These are phyloP conservation scores for Apus apus DNA, from an alignment of 2,113 vertebrate species.

Conservation along the genomic window DNA sequence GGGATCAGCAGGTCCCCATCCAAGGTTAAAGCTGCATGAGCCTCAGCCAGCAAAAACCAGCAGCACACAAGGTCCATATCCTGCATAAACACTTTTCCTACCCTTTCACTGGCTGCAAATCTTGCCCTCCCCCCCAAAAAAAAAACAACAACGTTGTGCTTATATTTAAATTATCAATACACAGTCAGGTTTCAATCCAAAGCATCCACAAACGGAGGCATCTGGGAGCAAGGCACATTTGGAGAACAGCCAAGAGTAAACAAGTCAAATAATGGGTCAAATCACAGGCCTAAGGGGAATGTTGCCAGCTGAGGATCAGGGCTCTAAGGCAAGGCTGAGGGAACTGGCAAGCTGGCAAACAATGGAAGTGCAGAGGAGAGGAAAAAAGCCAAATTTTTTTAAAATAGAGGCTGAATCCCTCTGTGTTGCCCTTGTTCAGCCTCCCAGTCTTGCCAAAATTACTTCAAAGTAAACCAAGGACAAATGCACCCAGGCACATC, in stretches of 20 bases:
- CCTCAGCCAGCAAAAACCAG: rapidly evolving
- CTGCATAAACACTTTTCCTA: background rate
- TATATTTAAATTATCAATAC: rapidly evolving
- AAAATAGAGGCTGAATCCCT: background rate
- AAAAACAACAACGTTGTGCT: background rate
- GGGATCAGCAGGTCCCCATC: background rate
- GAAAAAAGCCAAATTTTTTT: background rate
- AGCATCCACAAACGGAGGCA: background rate
- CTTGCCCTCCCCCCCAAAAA: too few species aligned
- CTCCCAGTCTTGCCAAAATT: background rate
- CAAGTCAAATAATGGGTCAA: background rate
- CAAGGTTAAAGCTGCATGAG: rapidly evolving
- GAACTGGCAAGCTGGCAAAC: background rate
- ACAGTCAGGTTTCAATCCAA: rapidly evolving
- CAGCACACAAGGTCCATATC: rapidly evolving
- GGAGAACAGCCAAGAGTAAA: background rate
- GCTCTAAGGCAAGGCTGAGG: background rate
- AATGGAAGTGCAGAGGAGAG: background rate
- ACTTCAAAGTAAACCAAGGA: background rate
- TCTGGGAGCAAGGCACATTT: background rate
- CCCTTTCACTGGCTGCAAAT: background rate
- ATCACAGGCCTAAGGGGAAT: background rate
- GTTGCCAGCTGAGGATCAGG: background rate
- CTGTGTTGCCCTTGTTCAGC: rapidly evolving
- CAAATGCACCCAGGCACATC: background rate